Evolutionary conservation across 2,888 invertebrate species (phyloP), one percentile per base, ranked within the genome.

Genomic region (Dendrolimus pini): DNA sequence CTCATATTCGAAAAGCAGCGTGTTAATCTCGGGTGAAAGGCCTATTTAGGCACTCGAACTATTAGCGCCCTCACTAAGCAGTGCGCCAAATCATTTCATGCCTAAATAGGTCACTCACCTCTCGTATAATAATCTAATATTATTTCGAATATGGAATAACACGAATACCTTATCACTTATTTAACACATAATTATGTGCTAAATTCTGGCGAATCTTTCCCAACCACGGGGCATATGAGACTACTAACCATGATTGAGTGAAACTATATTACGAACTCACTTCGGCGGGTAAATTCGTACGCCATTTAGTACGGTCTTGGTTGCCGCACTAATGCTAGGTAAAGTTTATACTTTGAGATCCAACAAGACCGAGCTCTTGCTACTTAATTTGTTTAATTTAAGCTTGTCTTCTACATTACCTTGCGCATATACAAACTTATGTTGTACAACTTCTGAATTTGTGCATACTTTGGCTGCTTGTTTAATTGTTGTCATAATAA

Each of bases 171-270:
- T 30, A 30, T 12, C 47, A 71, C 70, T 71, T 74, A 63, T 62
- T 64, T 64, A 67, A 70, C 72, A 73, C 69, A 68, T 74, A 71
- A 70, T 70, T 69, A 65, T 68, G 69, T 67, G 68, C 69, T 66
- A 61, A 66, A 66, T 55, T 68, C 69, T 73, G 67, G 61, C 68
- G 70, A 69, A 67, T 65, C 72, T 72, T 77, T 69, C 66, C 70
- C 68, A 69, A 71, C 69, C 70, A 62, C 57, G 61, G 54, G 59
- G 59, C 62, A 55, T 59, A 63, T 60, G 62, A 58, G 66, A 71
- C 9, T 10, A 7, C 72, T 74, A 71, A 69, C 71, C 70, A 78
- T 77, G 75, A 75, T 78, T 76, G 76, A 77, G 73, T 74, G 70
- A 65, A 63, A 69, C 67, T 70, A 67, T 75, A 72, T 76, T 69